These are phyloP conservation scores for Fundulus diaphanus DNA, from an alignment of 2,797 vertebrate genomes.

Conservation along the genomic window DNA sequence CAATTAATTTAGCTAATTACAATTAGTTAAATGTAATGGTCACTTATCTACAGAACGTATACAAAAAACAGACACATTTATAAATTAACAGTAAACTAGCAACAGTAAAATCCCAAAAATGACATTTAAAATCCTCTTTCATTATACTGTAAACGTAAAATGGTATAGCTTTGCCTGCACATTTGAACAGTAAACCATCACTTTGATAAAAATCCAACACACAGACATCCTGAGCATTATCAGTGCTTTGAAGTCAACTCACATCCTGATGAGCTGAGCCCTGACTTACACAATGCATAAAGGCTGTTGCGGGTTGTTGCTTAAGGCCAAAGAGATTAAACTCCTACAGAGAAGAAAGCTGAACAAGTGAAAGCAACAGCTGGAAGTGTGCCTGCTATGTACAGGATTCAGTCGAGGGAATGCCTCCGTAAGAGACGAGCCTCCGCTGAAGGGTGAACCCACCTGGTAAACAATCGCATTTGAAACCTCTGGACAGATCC, in stretches of 20 bases:
- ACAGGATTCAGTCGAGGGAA: slow-evolving; percentile 37
- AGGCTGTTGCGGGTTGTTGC: slow-evolving; percentile 61
- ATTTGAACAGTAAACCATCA: not conserved
- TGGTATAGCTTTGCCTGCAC: not conserved
- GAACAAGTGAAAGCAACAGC: slow-evolving; percentile 55
- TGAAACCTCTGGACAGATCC: slow-evolving; percentile 73
- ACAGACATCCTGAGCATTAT: slow-evolving; percentile 22
- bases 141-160: not conserved
- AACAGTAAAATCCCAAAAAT: not conserved
- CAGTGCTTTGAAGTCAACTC: slow-evolving; percentile 55
- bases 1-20: not conserved
- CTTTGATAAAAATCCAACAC: slow-evolving; percentile 3
- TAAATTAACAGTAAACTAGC: not conserved
- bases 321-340: slow-evolving; percentile 65
- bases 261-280: slow-evolving; percentile 49
- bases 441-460: slow-evolving; percentile 35
- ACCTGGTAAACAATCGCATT: slow-evolving; percentile 77
- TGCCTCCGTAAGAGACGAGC: slow-evolving; percentile 30
- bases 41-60: not conserved
- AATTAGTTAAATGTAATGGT: not conserved
- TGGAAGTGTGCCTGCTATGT: slow-evolving; percentile 22
- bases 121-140: not conserved
- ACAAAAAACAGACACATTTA: too few species aligned
- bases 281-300: slow-evolving; percentile 52
- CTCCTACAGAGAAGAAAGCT: slow-evolving; percentile 58